Conservation (phyloP, 1,140 invertebrate genomes). For the Hypsibius dujardini region DNA sequence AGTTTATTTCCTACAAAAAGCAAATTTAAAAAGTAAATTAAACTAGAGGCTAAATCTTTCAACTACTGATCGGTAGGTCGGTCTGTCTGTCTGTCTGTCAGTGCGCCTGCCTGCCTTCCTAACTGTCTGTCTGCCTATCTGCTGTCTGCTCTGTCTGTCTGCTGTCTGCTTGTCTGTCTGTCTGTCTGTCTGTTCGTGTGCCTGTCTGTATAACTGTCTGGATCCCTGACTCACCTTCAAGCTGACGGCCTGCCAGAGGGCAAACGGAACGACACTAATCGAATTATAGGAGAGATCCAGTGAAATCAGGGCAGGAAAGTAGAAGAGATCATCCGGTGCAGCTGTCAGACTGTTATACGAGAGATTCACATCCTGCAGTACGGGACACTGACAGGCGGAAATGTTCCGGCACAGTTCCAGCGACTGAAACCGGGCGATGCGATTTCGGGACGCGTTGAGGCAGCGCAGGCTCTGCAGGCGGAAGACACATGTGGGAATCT, state of each 20-base stretch:
- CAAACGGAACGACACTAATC: slow-evolving; percentile 59
- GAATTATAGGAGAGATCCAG: slow-evolving; percentile 87
- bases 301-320: slow-evolving; percentile 54
- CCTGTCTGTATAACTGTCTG: no score
- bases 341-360: slow-evolving; percentile 68
- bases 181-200: no score
- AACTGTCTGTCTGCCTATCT: no score
- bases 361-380: slow-evolving; percentile 29
- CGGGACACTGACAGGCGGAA: slow-evolving; percentile 20
- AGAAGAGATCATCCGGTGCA: slow-evolving; percentile 55
- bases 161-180: no score
- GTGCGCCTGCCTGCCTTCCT: no score
- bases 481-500: slow-evolving; percentile 62
- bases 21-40: no score
- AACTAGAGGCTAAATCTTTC: no score
- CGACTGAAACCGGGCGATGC: slow-evolving; percentile 36
- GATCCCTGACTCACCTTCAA: no score
- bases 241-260: slow-evolving; percentile 72
- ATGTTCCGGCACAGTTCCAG: slow-evolving; percentile 22
- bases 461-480: slow-evolving; percentile 55
- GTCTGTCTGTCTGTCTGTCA: no score
- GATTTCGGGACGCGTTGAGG: slow-evolving; percentile 69
- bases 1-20: no score
- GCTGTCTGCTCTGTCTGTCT: no score
- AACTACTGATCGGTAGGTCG: no score